Conservation (phyloP, 2,888 invertebrate genomes). For the Aspidiotus destructor region DNA sequence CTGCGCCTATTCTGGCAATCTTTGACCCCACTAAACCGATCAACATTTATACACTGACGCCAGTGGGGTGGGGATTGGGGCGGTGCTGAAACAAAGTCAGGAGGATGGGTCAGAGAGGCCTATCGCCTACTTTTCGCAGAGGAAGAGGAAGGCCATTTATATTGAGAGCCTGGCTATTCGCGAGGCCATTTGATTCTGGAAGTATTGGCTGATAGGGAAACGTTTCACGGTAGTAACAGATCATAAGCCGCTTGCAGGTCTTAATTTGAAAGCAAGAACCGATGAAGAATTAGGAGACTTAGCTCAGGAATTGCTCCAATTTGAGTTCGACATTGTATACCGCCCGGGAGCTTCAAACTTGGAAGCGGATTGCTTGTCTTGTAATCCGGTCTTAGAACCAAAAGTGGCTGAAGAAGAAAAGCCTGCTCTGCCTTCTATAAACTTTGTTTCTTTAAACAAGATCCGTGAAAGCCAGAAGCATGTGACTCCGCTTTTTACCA, state of each 20-base stretch:
- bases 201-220: conserved; percentile 31
- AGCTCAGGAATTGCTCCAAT: conserved; percentile 36
- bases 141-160: conserved; percentile 32
- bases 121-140: conserved; percentile 37
- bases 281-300: conserved; percentile 37
- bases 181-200: conserved; percentile 33
- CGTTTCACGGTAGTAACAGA: conserved; percentile 28
- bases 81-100: conserved; percentile 5
- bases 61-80: conserved; percentile 34
- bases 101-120: conserved; percentile 27
- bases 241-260: conserved; percentile 35
- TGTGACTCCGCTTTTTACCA: not conserved
- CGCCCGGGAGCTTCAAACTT: conserved; percentile 36
- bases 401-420: conserved; percentile 28
- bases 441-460: not conserved
- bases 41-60: conserved; percentile 37
- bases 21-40: conserved; percentile 35
- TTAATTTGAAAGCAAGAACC: conserved; percentile 35
- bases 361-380: conserved; percentile 36
- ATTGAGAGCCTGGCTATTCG: conserved; percentile 32
- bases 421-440: not conserved
- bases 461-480: not conserved
- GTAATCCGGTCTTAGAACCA: conserved; percentile 35
- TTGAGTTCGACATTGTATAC: conserved; percentile 36
- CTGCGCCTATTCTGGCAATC: conserved; percentile 34